Conservation (phyloP, 2,113 vertebrate species). For the Acanthisitta chloris region DNA sequence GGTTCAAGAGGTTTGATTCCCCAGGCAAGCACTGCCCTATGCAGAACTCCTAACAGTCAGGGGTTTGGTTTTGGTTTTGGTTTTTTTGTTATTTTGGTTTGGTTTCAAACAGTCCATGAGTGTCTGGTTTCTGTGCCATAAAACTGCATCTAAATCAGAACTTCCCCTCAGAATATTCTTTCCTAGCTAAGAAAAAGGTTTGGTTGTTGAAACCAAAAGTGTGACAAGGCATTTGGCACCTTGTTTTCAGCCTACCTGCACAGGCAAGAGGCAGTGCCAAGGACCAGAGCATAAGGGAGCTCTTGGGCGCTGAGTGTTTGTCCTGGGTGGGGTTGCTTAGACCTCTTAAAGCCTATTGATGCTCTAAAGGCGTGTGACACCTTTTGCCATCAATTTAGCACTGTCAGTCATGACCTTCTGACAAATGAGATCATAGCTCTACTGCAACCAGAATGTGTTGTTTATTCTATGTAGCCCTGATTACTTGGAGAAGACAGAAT, state of each 20-base stretch:
- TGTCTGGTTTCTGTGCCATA: background rate
- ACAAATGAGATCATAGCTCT: background rate
- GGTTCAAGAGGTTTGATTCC: background rate
- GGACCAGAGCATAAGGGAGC: background rate
- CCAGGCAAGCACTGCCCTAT: background rate
- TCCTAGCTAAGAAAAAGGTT: background rate
- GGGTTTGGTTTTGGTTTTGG: background rate
- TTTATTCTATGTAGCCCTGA: background rate
- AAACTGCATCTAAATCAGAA: background rate
- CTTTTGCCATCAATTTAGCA: background rate
- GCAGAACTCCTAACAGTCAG: background rate
- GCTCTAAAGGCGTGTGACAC: background rate
- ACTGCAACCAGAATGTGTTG: background rate
- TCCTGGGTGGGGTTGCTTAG: background rate
- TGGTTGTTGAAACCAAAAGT: background rate
- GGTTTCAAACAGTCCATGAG: background rate
- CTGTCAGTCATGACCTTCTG: background rate
- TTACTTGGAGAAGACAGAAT: background rate
- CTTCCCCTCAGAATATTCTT: background rate
- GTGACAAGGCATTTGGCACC: background rate
- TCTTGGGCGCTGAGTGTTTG: background rate
- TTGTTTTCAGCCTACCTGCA: background rate
- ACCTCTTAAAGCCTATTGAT: background rate
- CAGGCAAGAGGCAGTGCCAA: background rate
- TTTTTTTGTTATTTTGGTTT: background rate